A percentile compares a stretch with the other conserved stretches of the same genome.
Conservation (phyloP, 64 coral and sea anemone genomes). For the Acropora tenuis region DNA sequence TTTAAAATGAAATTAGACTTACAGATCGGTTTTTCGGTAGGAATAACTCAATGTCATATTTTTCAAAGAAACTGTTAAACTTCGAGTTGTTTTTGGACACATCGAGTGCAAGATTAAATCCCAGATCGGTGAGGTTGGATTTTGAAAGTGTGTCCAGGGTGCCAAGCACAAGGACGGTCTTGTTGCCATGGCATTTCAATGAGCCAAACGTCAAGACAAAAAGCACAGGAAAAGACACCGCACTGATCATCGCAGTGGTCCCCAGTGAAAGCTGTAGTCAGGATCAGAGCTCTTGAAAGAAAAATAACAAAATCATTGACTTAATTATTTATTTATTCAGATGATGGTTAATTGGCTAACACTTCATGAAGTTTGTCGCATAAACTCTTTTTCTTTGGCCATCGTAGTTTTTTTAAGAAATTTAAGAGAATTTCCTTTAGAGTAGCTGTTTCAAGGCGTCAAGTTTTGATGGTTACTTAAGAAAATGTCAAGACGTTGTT, state of each 20-base stretch:
- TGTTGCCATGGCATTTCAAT: slow-evolving; percentile 9
- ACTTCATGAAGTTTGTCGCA: too few relatives aligned
- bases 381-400: too few relatives aligned
- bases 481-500: too few relatives aligned
- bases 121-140: not conserved
- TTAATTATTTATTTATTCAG: too few relatives aligned
- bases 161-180: not conserved
- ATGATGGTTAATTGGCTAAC: too few relatives aligned
- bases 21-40: not conserved
- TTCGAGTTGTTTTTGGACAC: slow-evolving; percentile 1
- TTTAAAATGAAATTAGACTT: not conserved
- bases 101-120: not conserved
- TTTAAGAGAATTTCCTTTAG: too few relatives aligned
- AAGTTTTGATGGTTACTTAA: too few relatives aligned
- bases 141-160: not conserved
- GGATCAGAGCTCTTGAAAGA: too few relatives aligned
- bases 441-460: too few relatives aligned
- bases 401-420: too few relatives aligned
- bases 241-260: not conserved
- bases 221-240: not conserved
- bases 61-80: slow-evolving; percentile 3
- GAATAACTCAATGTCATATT: not conserved
- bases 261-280: too few relatives aligned
- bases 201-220: not conserved
- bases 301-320: too few relatives aligned